Base-by-base conservation (phyloP, 2,797 vertebrate genomes). In the Halcyon leucocephala region DNA sequence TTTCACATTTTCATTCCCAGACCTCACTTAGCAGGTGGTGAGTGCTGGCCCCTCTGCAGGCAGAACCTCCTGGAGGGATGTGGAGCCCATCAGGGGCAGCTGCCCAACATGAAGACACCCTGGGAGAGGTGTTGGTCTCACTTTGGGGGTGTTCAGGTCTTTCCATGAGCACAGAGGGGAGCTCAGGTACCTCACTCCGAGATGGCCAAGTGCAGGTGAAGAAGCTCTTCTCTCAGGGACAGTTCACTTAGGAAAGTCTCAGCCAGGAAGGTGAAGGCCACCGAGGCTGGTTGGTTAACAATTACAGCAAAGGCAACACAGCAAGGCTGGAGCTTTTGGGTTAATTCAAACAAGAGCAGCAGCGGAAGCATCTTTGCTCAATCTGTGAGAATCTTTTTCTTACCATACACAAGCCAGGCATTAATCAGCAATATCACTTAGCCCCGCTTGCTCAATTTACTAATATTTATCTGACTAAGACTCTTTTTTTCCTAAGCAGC, bases 381-480 rank as follows among this genome's bases (percentile, higher is more conserved):
- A n/a, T 86, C 49, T 31, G 14, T 44, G 81, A 87, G 78, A 17
- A 29, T 33, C 67, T 81, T 66, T 51, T 62, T 58, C 1, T 9
- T 60, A 21, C 74, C 3, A 1, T 94, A 91, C 49, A 46, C 49
- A 96, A 94, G 37, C 60, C 54, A 19, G 37, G 72, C 29, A 92
- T 92, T 96, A 96, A 95, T 95, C 95, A 97, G 92, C 91, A 92
- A 89, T 83, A 92, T 74, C 76, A 93, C 86, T 35, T 91, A 91
- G 49, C 12, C 41, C 54, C 0, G 2, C 79, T 95, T 95, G 82
- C 95, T 95, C 80, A 95, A 93, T 96, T 94, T 96, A 97, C 96
- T 96, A 97, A 96, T 96, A 96, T 97, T 97, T 97, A 96, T 96
- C 74, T 94, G 92, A 94, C 69, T 89, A 89, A 92, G 94, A 76